Evolutionary conservation across 2,888 invertebrate species (phyloP), one percentile per base, ranked within the genome.

Genomic region (Helicoverpa assulta): DNA sequence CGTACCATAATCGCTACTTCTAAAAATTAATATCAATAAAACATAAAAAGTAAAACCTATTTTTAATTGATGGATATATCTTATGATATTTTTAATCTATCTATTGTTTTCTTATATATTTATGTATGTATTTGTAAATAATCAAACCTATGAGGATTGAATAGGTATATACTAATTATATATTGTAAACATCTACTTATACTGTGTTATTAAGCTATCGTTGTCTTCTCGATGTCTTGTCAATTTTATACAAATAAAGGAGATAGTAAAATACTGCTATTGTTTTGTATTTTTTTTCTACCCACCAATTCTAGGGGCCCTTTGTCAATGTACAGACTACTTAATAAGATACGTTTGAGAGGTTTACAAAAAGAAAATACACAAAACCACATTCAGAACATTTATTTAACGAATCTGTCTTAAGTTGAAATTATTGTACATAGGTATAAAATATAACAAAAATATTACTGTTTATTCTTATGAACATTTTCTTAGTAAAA

Each of bases 401-500:
- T 92, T 90, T 91, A 92, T 90, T 91, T 86, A 91, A 92, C 90
- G 89, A 85, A 83, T 77, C 76, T 50, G 73, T 82, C 76, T 74
- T 40, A 83, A 76, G 80, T 81, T 70, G 79, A 70, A 80, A 84
- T 77, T 78, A 78, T 78, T 85, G 80, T 81, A 79, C 69, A 58
- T 63, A 65, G 59, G 70, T 74, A 80, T 76, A 78, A 80, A 77
- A 76, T 82, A 83, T 80, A 83, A 83, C 83, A 84, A 84, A 83
- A 84, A 78, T 73, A 81, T 72, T 67, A 61, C 63, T 69, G 55
- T 68, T 58, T 57, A 70, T 55, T 75, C 56, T 71, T 69, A 81
- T 67, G 76, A 83, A 83, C 76, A 78, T n/a, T n/a, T n/a, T n/a
- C 78, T 76, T 81, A 83, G 78, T 82, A 70, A 79, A 73, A 81